Evolutionary conservation across 1,140 invertebrate species (phyloP).

Genomic region (Drosophila pachea): DNA sequence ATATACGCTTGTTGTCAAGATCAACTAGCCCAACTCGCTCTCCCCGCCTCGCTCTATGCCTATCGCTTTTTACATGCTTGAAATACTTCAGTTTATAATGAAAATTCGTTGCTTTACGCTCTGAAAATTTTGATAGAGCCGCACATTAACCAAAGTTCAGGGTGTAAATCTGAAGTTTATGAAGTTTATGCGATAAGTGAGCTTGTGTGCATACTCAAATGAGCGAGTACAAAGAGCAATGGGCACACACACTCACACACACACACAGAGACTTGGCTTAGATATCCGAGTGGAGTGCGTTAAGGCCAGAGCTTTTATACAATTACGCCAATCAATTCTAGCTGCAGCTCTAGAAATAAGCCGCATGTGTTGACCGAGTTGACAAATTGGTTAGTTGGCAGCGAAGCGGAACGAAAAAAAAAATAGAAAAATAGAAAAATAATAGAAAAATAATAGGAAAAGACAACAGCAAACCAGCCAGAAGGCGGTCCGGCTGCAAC

Average conservation of each 20-base stretch:
- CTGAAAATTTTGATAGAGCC: slow-evolving; percentile 59
- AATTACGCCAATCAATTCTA: slow-evolving; percentile 15
- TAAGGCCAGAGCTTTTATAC: slow-evolving; percentile 16
- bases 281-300: neutral
- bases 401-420: slow-evolving; percentile 45
- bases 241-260: neutral
- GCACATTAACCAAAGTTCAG: slow-evolving; percentile 53
- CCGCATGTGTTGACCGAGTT: slow-evolving; percentile 30
- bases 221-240: slow-evolving; percentile 22
- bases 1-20: neutral
- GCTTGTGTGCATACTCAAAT: slow-evolving; percentile 7
- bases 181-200: slow-evolving; percentile 43
- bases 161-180: slow-evolving; percentile 69
- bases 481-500: no score
- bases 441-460: slow-evolving; percentile 22
- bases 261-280: no score
- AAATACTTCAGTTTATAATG: slow-evolving; percentile 50
- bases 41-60: neutral
- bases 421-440: neutral
- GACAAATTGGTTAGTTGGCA: slow-evolving; percentile 42
- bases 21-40: neutral
- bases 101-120: slow-evolving; percentile 66
- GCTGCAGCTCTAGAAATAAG: neutral
- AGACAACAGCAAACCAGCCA: slow-evolving; percentile 37
- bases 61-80: slow-evolving; percentile 58